Evolutionary conservation across 2,113 vertebrate species (phyloP).

Genomic region (Hemiprocne comata): DNA sequence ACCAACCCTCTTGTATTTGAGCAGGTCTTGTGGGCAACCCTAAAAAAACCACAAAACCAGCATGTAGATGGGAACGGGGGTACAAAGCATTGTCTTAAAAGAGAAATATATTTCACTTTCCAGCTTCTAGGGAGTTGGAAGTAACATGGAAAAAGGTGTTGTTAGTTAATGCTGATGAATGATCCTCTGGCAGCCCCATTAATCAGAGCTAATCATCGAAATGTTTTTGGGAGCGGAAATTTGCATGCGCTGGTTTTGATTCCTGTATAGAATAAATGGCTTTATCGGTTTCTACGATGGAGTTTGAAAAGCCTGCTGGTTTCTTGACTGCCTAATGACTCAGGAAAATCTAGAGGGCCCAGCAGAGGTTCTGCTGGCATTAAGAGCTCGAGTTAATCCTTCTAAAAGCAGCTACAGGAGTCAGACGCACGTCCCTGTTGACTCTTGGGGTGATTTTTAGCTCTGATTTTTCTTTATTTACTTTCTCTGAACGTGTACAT

Average conservation of each 20-base stretch:
- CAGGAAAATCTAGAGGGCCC: background rate
- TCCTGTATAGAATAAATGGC: background rate
- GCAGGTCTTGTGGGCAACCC: background rate
- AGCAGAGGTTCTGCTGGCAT: background rate
- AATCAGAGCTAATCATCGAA: slow-evolving; percentile 40
- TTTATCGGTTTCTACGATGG: background rate
- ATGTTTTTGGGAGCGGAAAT: background rate
- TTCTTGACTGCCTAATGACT: background rate
- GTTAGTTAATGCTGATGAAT: slow-evolving; percentile 40
- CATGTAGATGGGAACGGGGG: background rate
- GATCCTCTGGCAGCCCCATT: slow-evolving; percentile 42
- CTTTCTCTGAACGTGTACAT: fast-evolving
- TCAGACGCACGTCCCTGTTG: fast-evolving
- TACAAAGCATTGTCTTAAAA: background rate
- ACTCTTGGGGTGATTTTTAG: background rate
- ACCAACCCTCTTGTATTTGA: background rate
- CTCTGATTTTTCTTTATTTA: background rate
- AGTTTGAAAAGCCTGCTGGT: background rate
- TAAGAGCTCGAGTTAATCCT: background rate
- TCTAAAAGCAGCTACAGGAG: background rate
- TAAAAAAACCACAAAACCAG: background rate
- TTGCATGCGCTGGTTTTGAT: background rate
- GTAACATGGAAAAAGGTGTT: slow-evolving; percentile 6
- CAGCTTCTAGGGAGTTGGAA: slow-evolving; percentile 23
- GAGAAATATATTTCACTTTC: background rate